Base-by-base conservation (phyloP, 2,113 vertebrate genomes). In the Pristiophorus japonicus region DNA sequence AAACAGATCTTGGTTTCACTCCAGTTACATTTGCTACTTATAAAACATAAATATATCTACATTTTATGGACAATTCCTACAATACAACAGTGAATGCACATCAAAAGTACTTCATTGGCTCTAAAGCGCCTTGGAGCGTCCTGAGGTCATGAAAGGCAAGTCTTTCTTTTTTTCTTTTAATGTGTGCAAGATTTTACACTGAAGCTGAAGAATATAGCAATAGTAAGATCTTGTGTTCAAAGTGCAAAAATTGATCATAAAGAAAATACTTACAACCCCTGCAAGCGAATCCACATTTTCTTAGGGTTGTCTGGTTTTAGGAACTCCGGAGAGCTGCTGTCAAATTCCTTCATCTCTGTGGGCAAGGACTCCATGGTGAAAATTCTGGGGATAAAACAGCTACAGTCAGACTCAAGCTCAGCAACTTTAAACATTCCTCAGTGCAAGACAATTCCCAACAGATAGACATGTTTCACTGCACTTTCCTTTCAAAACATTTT, bases 251-350 rank as follows among this genome's bases (percentile, higher is more conserved):
- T 96, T 96, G 97, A 97, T 95, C 95, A 95, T 96, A 85, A 94
- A 96, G 95, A 96, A n/a, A n/a, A 95, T 98, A 98, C 98, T 98
- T 96, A 98, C 98, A 98, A 98, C 97, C 97, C 98, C 97, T 98
- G 98, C 96, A 98, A 97, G 70, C 98, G 97, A 95, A 98, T 97
- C 97, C 98, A 98, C 98, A 98, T 98, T 97, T 97, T 98, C 95
- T 98, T 98, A 24, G 98, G 95, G 7, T 98, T 97, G 96, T 98
- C 98, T 97, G 97, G 97, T 96, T 97, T 97, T 70, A 97, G 97
- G 87, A 97, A 98, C 96, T 98, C 97, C 93, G 98, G 96, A 96
- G 97, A 97, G 95, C 97, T 96, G 96, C 96, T 97, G 96, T 97
- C 97, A 97, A 97, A 65, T 95, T 97, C 97, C 96, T 97, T 97